Percentiles rank a stretch among this genome's conserved stretches.
phyloP scores from a whole-genome alignment of 2,113 vertebrate species.

The Beaufortia kweichowensis region DNA sequence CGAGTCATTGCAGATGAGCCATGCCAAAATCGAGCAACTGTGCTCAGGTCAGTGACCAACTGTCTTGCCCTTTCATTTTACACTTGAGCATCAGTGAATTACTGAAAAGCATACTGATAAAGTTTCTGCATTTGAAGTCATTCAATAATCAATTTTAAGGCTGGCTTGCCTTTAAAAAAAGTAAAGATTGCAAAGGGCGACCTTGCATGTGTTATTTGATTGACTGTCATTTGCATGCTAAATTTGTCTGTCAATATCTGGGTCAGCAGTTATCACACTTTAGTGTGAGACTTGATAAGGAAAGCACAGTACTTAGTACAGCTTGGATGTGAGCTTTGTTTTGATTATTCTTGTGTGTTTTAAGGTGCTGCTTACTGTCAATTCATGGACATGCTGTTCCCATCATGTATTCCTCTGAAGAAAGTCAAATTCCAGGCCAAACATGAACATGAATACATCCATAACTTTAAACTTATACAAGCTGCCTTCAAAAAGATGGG shows the following conservation, averaged over 20 bases:
- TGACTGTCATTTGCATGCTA: background rate
- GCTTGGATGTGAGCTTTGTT: background rate
- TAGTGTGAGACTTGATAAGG: background rate
- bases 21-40: constrained; percentile 93
- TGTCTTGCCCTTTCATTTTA: background rate
- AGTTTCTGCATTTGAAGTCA: background rate
- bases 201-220: background rate
- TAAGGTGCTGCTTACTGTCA: constrained; percentile 93
- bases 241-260: background rate
- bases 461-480: constrained; percentile 97
- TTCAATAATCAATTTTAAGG: background rate
- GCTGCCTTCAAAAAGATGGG: constrained; percentile 93
- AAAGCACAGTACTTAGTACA: background rate
- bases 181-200: background rate
- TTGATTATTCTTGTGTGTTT: constrained; percentile 20
- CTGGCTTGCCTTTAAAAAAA: background rate
- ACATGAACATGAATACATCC: constrained; percentile 95
- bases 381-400: constrained; percentile 99
- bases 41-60: constrained; percentile 83
- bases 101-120: background rate
- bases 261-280: background rate
- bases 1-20: constrained; percentile 89
- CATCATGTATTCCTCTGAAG: constrained; percentile 87
- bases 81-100: background rate
- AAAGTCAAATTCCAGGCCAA: constrained; percentile 97